These are phyloP conservation scores for Erythrolamprus reginae DNA, from an alignment of 2,113 vertebrate genomes.

Conservation along the genomic window DNA sequence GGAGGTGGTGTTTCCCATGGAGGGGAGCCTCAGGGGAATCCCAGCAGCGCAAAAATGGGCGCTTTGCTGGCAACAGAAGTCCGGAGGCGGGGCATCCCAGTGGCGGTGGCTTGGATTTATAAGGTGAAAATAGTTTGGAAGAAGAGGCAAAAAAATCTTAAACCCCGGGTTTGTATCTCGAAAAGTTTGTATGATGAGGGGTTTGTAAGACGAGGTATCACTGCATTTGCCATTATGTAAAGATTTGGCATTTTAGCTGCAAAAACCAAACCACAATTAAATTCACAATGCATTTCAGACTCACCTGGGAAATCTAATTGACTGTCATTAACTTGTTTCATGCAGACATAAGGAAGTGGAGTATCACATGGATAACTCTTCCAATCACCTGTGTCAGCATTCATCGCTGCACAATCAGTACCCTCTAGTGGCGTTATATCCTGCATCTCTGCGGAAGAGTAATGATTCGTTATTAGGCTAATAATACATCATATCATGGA, in stretches of 20 bases:
- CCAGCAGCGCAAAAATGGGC: too few species aligned
- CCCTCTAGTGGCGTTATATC: constrained; percentile 55
- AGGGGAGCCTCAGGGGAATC: too few species aligned
- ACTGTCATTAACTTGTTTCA: constrained; percentile 67
- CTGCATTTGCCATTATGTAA: neutral
- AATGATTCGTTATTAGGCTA: neutral
- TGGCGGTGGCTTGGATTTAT: too few species aligned
- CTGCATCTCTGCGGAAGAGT: constrained; percentile 64
- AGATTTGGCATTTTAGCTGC: neutral
- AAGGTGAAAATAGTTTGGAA: too few species aligned
- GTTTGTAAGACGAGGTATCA: too few species aligned
- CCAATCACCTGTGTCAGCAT: constrained; percentile 69
- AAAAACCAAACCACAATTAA: neutral
- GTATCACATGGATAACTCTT: constrained; percentile 71
- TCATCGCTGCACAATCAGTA: constrained; percentile 80
- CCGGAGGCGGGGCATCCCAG: too few species aligned
- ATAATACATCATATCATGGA: neutral
- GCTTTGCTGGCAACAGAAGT: too few species aligned
- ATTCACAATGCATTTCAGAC: neutral
- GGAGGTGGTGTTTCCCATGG: too few species aligned
- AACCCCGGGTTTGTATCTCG: too few species aligned
- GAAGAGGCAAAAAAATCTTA: too few species aligned
- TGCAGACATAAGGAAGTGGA: constrained; percentile 84
- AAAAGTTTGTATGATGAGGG: too few species aligned
- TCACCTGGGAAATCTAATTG: constrained; percentile 63